These are phyloP conservation scores for Ormyrus nitidulus DNA, from an alignment of 2,888 invertebrate species.

Conservation along the genomic window DNA sequence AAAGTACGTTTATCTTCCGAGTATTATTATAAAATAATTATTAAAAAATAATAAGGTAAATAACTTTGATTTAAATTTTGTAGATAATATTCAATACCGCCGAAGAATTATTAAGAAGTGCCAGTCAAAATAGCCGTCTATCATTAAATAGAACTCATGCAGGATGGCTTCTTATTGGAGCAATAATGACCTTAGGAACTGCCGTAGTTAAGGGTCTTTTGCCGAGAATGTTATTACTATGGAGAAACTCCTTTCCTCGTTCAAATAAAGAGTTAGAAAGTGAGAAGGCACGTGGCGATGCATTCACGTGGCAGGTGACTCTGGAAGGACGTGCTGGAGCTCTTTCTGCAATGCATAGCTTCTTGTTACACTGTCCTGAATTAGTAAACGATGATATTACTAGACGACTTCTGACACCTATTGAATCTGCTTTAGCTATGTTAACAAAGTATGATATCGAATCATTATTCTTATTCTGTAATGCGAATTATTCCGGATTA, in stretches of 20 bases:
- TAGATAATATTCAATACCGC: constrained; percentile 94
- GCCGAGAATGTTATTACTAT: constrained; percentile 94
- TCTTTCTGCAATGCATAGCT: constrained; percentile 95
- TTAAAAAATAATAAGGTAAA: neutral
- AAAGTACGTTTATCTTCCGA: constrained; percentile 80
- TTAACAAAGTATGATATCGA: constrained; percentile 85
- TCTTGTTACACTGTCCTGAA: constrained; percentile 93
- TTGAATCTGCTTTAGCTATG: constrained; percentile 97
- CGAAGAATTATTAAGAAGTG: constrained; percentile 95
- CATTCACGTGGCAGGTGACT: constrained; percentile 99
- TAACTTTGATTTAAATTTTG: constrained; percentile 18
- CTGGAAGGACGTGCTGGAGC: constrained; percentile 97
- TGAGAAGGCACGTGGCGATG: constrained; percentile 96
- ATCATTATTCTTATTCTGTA: neutral
- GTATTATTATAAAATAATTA: neutral
- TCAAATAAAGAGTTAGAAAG: constrained; percentile 97
- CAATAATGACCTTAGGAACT: constrained; percentile 95
- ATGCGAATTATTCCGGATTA: constrained; percentile 1
- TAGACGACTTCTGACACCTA: constrained; percentile 90
- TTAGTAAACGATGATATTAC: constrained; percentile 94
- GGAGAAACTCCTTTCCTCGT: constrained; percentile 98
- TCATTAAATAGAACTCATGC: constrained; percentile 97
- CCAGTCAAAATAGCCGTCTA: constrained; percentile 96
- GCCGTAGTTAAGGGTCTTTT: constrained; percentile 94
- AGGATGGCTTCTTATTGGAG: constrained; percentile 97